A percentile compares a stretch with the other conserved stretches of the same genome.
phyloP scores from a whole-genome alignment of 1,140 invertebrate genomes.

The Condylostylus longicornis region DNA sequence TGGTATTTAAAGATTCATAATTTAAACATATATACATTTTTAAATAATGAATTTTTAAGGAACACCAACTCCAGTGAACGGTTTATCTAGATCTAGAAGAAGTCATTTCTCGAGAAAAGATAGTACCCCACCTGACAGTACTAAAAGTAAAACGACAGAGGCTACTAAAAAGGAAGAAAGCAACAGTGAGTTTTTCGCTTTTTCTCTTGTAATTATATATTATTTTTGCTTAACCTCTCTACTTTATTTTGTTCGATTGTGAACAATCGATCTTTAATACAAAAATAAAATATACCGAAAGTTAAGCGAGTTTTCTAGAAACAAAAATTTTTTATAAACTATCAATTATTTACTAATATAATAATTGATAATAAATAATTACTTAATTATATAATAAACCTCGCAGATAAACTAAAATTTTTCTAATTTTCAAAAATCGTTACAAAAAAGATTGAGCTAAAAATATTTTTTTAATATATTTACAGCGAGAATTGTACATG shows the following conservation, averaged over 20 bases:
- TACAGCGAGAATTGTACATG: conserved; percentile 24
- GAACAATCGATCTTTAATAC: too few species aligned
- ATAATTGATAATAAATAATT: conserved; percentile 1
- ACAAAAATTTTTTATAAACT: not conserved
- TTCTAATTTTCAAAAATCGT: too few species aligned
- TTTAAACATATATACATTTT: not conserved
- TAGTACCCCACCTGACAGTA: conserved; percentile 24
- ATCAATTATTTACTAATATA: not conserved
- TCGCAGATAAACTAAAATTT: too few species aligned
- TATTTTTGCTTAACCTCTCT: too few species aligned
- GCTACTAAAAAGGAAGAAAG: conserved; percentile 13
- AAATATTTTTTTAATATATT: too few species aligned
- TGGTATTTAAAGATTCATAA: conserved; percentile 5
- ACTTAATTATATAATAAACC: too few species aligned
- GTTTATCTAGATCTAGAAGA: conserved; percentile 26
- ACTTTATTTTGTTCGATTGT: too few species aligned
- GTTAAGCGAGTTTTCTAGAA: too few species aligned
- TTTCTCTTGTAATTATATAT: not conserved
- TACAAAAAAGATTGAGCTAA: too few species aligned
- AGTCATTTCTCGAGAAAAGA: conserved; percentile 32
- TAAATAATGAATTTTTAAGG: conserved; percentile 3
- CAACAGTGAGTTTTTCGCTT: not conserved
- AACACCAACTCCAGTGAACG: conserved; percentile 16
- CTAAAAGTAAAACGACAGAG: conserved; percentile 12
- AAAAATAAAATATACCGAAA: too few species aligned